Conservation (phyloP, 2,797 vertebrate genomes). For the Hyperoplus lanceolatus region DNA sequence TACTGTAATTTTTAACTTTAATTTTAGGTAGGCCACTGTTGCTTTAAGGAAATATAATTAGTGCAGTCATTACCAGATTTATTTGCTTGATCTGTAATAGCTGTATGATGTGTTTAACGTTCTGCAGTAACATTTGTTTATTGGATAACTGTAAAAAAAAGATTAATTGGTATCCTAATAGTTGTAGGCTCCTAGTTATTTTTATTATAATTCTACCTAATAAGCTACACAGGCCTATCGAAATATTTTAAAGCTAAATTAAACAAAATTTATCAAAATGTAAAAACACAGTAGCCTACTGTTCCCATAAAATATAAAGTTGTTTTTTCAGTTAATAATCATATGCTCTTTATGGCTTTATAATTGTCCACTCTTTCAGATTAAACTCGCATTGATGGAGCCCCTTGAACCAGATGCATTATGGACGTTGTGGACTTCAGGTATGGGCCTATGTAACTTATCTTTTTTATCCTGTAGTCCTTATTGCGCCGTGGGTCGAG, state of each 20-base stretch:
- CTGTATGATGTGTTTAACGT: neutral
- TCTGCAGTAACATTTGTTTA: neutral
- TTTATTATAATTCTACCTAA: too few relatives aligned
- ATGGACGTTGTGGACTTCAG: slow-evolving; percentile 49
- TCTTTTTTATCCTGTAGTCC: too few relatives aligned
- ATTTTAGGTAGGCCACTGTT: neutral
- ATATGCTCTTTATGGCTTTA: neutral
- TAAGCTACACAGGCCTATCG: too few relatives aligned
- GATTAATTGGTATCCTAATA: neutral
- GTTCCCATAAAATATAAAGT: neutral
- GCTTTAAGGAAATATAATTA: neutral
- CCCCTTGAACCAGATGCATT: neutral
- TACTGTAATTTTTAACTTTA: too few relatives aligned
- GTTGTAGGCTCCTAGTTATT: too few relatives aligned
- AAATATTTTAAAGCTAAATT: neutral
- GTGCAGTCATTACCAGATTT: too few relatives aligned
- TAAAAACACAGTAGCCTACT: neutral
- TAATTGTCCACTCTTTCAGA: neutral
- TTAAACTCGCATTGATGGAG: slow-evolving; percentile 31
- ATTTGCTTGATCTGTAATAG: neutral
- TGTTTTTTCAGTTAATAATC: neutral
- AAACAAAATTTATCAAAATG: neutral
- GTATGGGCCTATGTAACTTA: too few relatives aligned
- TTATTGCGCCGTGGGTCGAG: too few relatives aligned
- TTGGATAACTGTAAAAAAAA: too few relatives aligned